Evolutionary conservation across 2,888 invertebrate species (phyloP).

Genomic region (Sisyra terminalis): DNA sequence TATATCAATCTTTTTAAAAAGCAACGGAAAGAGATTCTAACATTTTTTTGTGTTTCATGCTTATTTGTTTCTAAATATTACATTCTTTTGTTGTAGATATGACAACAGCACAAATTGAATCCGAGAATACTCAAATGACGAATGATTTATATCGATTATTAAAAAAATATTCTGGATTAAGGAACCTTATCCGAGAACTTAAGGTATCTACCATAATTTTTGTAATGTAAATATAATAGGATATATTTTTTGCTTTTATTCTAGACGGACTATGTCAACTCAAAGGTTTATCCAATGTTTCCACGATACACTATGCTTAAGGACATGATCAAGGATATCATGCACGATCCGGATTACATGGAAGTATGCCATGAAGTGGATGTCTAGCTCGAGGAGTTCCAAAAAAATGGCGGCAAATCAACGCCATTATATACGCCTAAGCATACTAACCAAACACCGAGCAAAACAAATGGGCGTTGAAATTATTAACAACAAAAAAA

Average conservation of each 20-base stretch:
- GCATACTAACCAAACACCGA: too few relatives aligned
- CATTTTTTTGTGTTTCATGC: too few relatives aligned
- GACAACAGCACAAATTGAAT: slow-evolving; percentile 82
- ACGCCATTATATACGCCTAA: too few relatives aligned
- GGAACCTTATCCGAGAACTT: slow-evolving; percentile 73
- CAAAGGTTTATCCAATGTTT: slow-evolving; percentile 86
- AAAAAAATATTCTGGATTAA: slow-evolving; percentile 80
- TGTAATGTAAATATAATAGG: slow-evolving; percentile 1
- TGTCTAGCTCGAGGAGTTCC: slow-evolving; percentile 34
- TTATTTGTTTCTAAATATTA: too few relatives aligned
- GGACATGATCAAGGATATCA: slow-evolving; percentile 92
- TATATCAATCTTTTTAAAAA: too few relatives aligned
- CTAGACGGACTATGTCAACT: slow-evolving; percentile 78
- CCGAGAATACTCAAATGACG: slow-evolving; percentile 87
- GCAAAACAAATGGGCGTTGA: too few relatives aligned
- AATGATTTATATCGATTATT: slow-evolving; percentile 82
- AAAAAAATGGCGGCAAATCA: not conserved
- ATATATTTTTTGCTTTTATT: slow-evolving; percentile 18
- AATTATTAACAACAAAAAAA: too few relatives aligned
- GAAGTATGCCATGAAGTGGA: slow-evolving; percentile 89
- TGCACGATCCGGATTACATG: slow-evolving; percentile 94
- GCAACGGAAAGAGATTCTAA: too few relatives aligned
- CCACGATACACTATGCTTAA: slow-evolving; percentile 91
- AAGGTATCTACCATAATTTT: slow-evolving; percentile 39
- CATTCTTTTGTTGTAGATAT: slow-evolving; percentile 48